Evolutionary conservation across 2,888 invertebrate genomes (phyloP).

Genomic region (Thymelicus acteon): DNA sequence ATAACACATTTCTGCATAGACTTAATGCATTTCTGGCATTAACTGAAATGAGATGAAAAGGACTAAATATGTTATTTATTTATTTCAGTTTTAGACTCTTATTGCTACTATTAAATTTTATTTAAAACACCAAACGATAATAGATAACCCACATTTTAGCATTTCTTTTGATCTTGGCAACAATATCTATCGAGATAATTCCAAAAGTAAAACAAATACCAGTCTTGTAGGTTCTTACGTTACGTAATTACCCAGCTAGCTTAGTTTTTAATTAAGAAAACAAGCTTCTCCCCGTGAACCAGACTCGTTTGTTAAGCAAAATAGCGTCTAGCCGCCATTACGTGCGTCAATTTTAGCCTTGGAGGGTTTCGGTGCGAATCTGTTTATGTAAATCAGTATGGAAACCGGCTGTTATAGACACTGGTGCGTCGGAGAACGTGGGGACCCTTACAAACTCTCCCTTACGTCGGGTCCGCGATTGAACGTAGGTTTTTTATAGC

Average conservation of each 20-base stretch:
- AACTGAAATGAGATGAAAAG: background rate
- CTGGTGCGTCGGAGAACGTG: constrained; percentile 57
- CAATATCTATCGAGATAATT: constrained; percentile 13
- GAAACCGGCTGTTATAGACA: constrained; percentile 64
- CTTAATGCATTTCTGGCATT: too few relatives aligned
- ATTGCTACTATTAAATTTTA: constrained; percentile 38
- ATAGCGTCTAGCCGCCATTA: constrained; percentile 49
- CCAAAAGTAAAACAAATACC: constrained; percentile 9
- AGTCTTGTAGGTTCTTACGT: constrained; percentile 2
- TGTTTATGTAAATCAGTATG: constrained; percentile 70
- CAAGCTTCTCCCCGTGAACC: constrained; percentile 23
- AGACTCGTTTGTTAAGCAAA: constrained; percentile 37
- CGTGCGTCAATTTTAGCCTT: constrained; percentile 52
- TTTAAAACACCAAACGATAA: background rate
- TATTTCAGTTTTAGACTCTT: background rate
- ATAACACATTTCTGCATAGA: too few relatives aligned
- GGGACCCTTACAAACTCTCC: constrained; percentile 71
- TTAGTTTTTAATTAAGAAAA: constrained; percentile 37
- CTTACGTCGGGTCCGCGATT: constrained; percentile 67
- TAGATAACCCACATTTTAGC: background rate
- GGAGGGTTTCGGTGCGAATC: constrained; percentile 56
- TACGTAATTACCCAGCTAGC: constrained; percentile 17
- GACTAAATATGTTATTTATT: background rate
- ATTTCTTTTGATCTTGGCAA: constrained; percentile 14
- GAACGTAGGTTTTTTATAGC: constrained; percentile 75